A percentile compares a stretch with the other conserved stretches of the same genome.
Conservation (phyloP, 2,888 invertebrate species). For the Rhorus exstirpatorius region DNA sequence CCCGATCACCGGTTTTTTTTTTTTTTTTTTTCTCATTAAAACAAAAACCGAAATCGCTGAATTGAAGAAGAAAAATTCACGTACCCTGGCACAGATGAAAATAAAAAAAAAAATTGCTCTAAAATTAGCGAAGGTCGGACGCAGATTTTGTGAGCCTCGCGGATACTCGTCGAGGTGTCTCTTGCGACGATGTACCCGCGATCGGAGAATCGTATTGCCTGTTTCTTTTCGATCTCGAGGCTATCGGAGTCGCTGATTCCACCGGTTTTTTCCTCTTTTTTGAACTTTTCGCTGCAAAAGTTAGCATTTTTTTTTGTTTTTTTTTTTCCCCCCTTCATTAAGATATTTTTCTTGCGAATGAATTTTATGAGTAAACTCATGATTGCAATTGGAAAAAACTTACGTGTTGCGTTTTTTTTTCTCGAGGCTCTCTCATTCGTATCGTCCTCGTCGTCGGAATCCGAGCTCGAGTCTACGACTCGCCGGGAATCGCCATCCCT, state of each 20-base stretch:
- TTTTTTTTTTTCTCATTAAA: conserved; percentile 45
- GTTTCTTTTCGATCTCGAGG: conserved; percentile 40
- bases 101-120: neutral
- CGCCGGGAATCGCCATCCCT: neutral
- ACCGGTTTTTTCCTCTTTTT: conserved; percentile 38
- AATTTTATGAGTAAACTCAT: neutral
- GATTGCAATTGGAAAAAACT: conserved; percentile 1
- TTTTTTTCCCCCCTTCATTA: neutral
- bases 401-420: conserved; percentile 23
- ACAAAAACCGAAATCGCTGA: neutral
- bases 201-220: conserved; percentile 5
- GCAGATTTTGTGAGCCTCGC: conserved; percentile 28
- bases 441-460: conserved; percentile 42
- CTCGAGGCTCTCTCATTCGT: neutral
- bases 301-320: neutral
- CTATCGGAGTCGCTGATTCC: neutral
- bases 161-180: conserved; percentile 44
- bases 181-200: conserved; percentile 7
- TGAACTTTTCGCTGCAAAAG: conserved; percentile 20
- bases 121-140: conserved; percentile 28
- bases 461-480: conserved; percentile 15
- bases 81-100: neutral
- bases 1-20: conserved; percentile 34
- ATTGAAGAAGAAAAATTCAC: neutral
- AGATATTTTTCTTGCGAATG: neutral